A percentile compares a stretch with the other conserved stretches of the same genome.
phyloP scores from a whole-genome alignment of 2,888 invertebrate species.

The Pterobdella sp. region DNA sequence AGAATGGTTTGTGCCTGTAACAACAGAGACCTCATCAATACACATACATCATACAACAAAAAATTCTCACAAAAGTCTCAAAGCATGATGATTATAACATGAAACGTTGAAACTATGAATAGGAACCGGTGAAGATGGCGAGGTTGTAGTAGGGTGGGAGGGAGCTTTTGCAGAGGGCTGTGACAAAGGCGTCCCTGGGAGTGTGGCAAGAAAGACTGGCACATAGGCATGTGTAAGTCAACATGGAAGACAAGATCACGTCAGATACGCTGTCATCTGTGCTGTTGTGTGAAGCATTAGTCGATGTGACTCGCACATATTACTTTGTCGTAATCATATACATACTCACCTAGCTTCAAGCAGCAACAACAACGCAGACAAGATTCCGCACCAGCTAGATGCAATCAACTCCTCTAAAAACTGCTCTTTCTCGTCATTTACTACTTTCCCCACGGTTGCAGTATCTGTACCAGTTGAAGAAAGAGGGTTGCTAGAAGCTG shows the following conservation, averaged over 20 bases:
- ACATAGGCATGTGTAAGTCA: constrained; percentile 79
- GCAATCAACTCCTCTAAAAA: constrained; percentile 67
- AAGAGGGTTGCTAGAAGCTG: background rate
- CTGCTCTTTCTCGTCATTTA: background rate
- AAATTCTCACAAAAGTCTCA: too few relatives aligned
- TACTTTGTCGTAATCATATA: background rate
- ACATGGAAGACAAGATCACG: constrained; percentile 80
- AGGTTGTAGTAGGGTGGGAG: constrained; percentile 89
- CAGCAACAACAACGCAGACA: constrained; percentile 80
- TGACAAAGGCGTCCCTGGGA: constrained; percentile 86
- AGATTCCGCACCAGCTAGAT: constrained; percentile 88
- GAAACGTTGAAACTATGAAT: too few relatives aligned
- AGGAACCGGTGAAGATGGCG: constrained; percentile 62
- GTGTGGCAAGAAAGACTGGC: constrained; percentile 69
- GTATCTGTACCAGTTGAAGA: background rate
- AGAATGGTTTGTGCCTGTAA: too few relatives aligned
- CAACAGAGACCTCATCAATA: too few relatives aligned
- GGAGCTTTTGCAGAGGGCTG: constrained; percentile 89
- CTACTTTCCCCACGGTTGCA: background rate
- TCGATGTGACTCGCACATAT: background rate
- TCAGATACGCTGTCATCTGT: constrained; percentile 87
- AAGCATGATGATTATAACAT: too few relatives aligned
- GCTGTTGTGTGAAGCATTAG: constrained; percentile 51
- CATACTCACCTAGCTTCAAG: constrained; percentile 72
- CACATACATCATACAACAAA: too few relatives aligned